Evolutionary conservation across 2,797 vertebrate genomes (phyloP), one percentile per base, ranked within the genome.

Genomic region (Chanos chanos): DNA sequence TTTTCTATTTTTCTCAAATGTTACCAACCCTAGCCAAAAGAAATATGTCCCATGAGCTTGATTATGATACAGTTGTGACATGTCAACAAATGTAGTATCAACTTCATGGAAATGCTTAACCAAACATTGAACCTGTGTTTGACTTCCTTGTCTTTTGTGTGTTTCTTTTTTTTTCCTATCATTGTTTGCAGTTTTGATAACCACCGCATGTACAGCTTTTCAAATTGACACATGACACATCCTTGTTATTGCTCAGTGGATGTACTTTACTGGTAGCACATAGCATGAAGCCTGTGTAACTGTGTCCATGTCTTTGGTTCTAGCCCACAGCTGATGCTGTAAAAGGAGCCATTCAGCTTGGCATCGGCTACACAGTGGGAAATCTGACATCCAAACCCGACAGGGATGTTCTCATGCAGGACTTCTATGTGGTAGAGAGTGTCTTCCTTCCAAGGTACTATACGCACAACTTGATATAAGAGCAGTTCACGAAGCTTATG

Each of bases 381-480:
- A 98, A 94, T 74, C 92, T 94, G 62, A 96, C 92, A 66, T 98
- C 96, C 52, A 98, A 96, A 78, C 92, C 95, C 0, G 96, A 97
- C 79, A 82, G 96, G 81, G 96, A 98, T 83, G 95, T 98, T 52
- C 94, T 98, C 68, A 98, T 98, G 94, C 95, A 98, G 83, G 96
- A 98, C 71, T 98, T 98, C 78, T 98, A 96, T 10, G 88, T 97
- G 71, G 94, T 98, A 61, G 96, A 98, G 79, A 97, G 91, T 21
- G 92, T 94, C 28, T 97, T 94, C 81, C 82, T 98, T 49, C 96
- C 96, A 53, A 97, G 95, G 96, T 97, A 89, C 79, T 76, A 40
- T 52, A 43, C 18, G 33, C 7, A n/a, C 1, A 45, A 43, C 4
- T 24, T 27, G 56, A 6, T 41, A 16, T 10, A 31, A 15, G 2